A percentile compares a stretch with the other conserved stretches of the same genome.
Evolutionary conservation across 2,888 invertebrate genomes (phyloP).

Genomic region (Pristionchus mayeri): DNA sequence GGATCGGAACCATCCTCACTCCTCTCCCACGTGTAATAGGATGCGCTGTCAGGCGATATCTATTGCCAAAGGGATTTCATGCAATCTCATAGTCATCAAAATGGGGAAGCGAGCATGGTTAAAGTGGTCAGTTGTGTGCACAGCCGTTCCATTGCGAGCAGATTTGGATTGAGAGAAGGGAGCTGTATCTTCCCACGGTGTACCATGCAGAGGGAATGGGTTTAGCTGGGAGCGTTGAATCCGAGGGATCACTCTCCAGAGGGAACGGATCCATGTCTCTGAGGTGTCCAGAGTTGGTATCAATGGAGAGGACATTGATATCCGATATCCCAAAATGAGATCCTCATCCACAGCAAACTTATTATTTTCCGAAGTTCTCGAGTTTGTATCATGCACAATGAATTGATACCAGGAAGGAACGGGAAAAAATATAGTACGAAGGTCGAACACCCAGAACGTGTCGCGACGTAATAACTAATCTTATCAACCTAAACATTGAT

Average conservation of each 20-base stretch:
- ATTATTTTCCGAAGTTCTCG: no score
- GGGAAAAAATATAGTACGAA: background rate
- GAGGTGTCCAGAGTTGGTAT: background rate
- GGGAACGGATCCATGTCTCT: background rate
- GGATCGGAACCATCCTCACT: no score
- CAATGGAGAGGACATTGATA: background rate
- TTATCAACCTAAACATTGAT: conserved; percentile 1
- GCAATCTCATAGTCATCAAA: conserved; percentile 26
- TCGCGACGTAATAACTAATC: conserved; percentile 8
- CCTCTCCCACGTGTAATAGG: no score
- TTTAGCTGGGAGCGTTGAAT: no score
- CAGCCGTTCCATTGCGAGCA: conserved; percentile 24
- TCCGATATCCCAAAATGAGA: background rate
- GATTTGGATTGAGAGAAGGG: background rate
- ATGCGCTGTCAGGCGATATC: no score
- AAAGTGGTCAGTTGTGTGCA: conserved; percentile 24
- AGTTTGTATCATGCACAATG: no score
- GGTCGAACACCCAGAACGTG: background rate
- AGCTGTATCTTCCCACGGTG: background rate
- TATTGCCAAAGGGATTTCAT: background rate
- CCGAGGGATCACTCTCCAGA: background rate
- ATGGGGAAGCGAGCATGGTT: background rate
- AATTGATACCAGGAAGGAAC: background rate
- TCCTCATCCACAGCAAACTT: no score
- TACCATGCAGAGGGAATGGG: no score